phyloP scores from a whole-genome alignment of 1,140 invertebrate species.

The Diachasmimorpha longicaudata region DNA sequence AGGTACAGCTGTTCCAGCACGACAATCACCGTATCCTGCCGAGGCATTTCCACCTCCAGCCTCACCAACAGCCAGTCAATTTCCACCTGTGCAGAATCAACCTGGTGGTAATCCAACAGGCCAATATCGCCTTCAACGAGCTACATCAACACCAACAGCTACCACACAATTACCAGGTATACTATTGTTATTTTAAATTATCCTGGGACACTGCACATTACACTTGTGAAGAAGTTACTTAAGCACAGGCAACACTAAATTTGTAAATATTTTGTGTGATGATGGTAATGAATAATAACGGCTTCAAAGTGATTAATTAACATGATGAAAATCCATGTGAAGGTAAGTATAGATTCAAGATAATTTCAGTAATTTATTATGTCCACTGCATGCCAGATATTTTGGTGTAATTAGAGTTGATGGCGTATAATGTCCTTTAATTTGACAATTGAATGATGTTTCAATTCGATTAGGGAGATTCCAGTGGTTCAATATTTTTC shows the following conservation, averaged over 20 bases:
- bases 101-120: conserved; percentile 61
- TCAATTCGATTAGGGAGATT: background rate
- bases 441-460: background rate
- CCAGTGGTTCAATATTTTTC: background rate
- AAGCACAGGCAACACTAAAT: background rate
- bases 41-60: conserved; percentile 65
- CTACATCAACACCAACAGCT: conserved; percentile 69
- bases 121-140: conserved; percentile 69
- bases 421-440: background rate
- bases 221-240: background rate
- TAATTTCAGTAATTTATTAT: background rate
- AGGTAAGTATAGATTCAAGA: background rate
- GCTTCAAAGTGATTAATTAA: background rate
- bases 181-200: conserved; percentile 15
- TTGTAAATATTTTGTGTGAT: background rate
- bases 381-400: background rate
- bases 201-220: background rate
- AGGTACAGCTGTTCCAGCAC: conserved; percentile 58
- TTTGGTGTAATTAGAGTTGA: background rate
- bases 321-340: background rate
- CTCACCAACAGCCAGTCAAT: conserved; percentile 58
- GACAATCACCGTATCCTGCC: conserved; percentile 66
- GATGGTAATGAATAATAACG: background rate
- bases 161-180: conserved; percentile 74
- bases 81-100: conserved; percentile 65